These are phyloP conservation scores for Tachyglossus aculeatus DNA, from an alignment of 2,797 vertebrate genomes.

Conservation along the genomic window DNA sequence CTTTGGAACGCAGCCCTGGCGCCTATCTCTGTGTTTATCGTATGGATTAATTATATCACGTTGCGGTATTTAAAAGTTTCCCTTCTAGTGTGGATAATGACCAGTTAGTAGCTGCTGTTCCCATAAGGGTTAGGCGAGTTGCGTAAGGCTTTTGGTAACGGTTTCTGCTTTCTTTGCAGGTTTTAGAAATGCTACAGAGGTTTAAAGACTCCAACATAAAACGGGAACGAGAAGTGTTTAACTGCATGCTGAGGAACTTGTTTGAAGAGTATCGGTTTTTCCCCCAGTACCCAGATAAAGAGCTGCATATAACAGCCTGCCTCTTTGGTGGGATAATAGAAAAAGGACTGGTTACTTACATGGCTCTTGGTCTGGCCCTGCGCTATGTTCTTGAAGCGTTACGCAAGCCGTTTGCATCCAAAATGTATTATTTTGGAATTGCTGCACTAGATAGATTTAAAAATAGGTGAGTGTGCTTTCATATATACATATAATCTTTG, in stretches of 20 bases:
- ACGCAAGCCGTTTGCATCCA: slow-evolving; percentile 96
- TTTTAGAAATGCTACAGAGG: slow-evolving; percentile 98
- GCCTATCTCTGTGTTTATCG: no score
- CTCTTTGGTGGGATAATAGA: slow-evolving; percentile 98
- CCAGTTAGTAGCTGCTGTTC: rapidly evolving
- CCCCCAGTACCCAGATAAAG: slow-evolving; percentile 98
- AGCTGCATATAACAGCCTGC: slow-evolving; percentile 98
- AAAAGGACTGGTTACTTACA: slow-evolving; percentile 99
- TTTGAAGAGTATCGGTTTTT: slow-evolving; percentile 99
- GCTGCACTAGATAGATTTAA: slow-evolving; percentile 99
- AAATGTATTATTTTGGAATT: slow-evolving; percentile 99
- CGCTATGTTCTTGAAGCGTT: slow-evolving; percentile 98
- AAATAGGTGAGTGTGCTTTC: slow-evolving; percentile 88
- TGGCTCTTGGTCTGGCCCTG: slow-evolving; percentile 95
- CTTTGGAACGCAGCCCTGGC: no score
- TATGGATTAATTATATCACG: neutral
- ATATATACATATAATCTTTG: no score
- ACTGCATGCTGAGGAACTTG: slow-evolving; percentile 98
- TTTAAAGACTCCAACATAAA: slow-evolving; percentile 99
- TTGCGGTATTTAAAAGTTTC: no score
- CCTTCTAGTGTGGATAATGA: no score
- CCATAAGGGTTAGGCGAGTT: neutral
- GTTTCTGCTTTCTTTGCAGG: slow-evolving; percentile 74
- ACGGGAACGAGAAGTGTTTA: slow-evolving; percentile 97
- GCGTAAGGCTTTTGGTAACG: slow-evolving; percentile 20